Conservation (phyloP, 2,888 invertebrate species). For the Eumacrocentrus americanus region DNA sequence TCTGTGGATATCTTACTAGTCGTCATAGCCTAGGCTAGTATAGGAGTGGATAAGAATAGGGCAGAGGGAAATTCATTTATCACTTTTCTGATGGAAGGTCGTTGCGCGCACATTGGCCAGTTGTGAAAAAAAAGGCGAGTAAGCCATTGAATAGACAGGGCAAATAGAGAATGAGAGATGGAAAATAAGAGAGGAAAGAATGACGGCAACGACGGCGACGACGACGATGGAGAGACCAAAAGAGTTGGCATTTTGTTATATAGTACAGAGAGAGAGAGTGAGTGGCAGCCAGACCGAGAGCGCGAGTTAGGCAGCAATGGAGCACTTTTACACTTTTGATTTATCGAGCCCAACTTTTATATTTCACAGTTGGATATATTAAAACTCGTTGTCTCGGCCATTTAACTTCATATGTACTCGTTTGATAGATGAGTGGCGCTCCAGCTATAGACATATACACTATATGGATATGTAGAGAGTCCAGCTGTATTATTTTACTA, state of each 20-base stretch:
- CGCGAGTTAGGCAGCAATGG: conserved; percentile 49
- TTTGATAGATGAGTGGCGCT: conserved; percentile 59
- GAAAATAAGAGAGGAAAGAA: conserved; percentile 23
- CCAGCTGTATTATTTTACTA: neutral
- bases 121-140: conserved; percentile 22
- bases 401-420: conserved; percentile 51
- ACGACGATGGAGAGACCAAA: conserved; percentile 31
- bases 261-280: conserved; percentile 37
- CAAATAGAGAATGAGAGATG: conserved; percentile 31
- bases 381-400: conserved; percentile 60
- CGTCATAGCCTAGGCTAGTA: conserved; percentile 26
- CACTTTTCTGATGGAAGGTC: conserved; percentile 48
- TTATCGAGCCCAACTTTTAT: conserved; percentile 60
- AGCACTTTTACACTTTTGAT: conserved; percentile 61
- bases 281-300: conserved; percentile 47
- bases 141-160: conserved; percentile 20
- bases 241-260: conserved; percentile 46
- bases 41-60: conserved; percentile 22
- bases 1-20: neutral
- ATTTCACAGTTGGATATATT: conserved; percentile 56
- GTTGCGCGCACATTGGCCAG: neutral
- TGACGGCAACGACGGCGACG: no score
- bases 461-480: conserved; percentile 7
- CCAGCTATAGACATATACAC: conserved; percentile 34
- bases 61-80: conserved; percentile 52